Percentiles rank a stretch among this genome's conserved stretches.
Conservation (phyloP, 2,113 vertebrate species). For the Dunckerocampus dactyliophorus region DNA sequence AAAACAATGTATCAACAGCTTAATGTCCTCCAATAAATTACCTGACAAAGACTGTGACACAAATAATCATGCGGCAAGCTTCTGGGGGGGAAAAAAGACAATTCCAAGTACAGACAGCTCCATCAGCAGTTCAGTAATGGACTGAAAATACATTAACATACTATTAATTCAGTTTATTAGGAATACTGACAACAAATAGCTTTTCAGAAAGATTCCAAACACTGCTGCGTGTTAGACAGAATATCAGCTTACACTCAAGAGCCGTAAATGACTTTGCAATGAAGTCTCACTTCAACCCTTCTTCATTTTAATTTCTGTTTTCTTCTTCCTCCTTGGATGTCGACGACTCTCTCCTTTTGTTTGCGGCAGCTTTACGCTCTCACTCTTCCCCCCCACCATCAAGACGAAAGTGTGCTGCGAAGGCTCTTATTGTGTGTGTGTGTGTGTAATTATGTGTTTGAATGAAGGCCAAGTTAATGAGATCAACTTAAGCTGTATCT, state of each 20-base stretch:
- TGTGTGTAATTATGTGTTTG: constrained; percentile 66
- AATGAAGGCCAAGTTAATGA: constrained; percentile 68
- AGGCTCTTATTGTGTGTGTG: constrained; percentile 47
- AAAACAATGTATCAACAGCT: constrained; percentile 64
- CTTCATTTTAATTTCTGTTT: constrained; percentile 12
- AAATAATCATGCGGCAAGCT: constrained; percentile 47
- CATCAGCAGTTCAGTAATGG: constrained; percentile 57
- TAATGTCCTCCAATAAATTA: constrained; percentile 75
- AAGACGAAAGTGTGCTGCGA: constrained; percentile 37
- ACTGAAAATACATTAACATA: constrained; percentile 65
- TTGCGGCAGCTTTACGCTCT: constrained; percentile 13
- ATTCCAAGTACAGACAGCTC: constrained; percentile 65
- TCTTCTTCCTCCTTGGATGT: constrained; percentile 2
- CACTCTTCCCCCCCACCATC: constrained; percentile 6
- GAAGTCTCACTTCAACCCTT: constrained; percentile 9
- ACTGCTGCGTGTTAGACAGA: constrained; percentile 19
- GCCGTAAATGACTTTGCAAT: constrained; percentile 13
- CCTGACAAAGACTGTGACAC: constrained; percentile 70
- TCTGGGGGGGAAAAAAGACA: constrained; percentile 55
- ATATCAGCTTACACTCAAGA: constrained; percentile 32
- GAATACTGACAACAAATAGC: constrained; percentile 65
- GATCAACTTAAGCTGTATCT: constrained; percentile 59
- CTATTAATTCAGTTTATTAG: constrained; percentile 68
- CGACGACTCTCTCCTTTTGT: background rate
- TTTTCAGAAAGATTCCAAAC: constrained; percentile 43